phyloP scores from a whole-genome alignment of 2,888 invertebrate species.

The Cryptus armator region DNA sequence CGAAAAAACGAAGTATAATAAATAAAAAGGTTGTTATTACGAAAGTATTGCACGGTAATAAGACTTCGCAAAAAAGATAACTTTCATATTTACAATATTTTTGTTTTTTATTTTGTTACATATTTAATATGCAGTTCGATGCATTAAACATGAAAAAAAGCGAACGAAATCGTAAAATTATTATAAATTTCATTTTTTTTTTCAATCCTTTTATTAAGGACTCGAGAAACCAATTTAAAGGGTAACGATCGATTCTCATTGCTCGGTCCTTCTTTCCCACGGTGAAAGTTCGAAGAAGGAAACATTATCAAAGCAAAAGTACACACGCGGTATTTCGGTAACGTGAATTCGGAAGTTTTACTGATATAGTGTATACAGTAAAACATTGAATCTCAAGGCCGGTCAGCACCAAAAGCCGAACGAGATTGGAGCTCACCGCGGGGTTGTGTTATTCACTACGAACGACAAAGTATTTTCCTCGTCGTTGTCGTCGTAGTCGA shows the following conservation, averaged over 20 bases:
- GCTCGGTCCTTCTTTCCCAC: constrained; percentile 10
- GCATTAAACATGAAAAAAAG: background rate
- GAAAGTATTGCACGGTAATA: background rate
- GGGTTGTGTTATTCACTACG: constrained; percentile 66
- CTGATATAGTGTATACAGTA: background rate
- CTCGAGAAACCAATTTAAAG: too few species aligned
- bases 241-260: background rate
- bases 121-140: too few species aligned
- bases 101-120: too few species aligned
- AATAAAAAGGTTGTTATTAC: background rate
- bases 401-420: constrained; percentile 29
- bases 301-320: background rate
- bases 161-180: too few species aligned
- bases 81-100: background rate
- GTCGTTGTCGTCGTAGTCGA: constrained; percentile 66
- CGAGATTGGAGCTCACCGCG: constrained; percentile 39
- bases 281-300: background rate
- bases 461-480: constrained; percentile 61
- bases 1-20: background rate
- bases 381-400: constrained; percentile 13
- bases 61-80: background rate
- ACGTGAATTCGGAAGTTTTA: constrained; percentile 33
- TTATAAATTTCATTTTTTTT: too few species aligned
- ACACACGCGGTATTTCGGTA: constrained; percentile 24
- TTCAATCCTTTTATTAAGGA: too few species aligned